A percentile compares a stretch with the other conserved stretches of the same genome.
These are phyloP conservation scores for Empis stercorea DNA, from an alignment of 2,888 invertebrate species.

Conservation along the genomic window DNA sequence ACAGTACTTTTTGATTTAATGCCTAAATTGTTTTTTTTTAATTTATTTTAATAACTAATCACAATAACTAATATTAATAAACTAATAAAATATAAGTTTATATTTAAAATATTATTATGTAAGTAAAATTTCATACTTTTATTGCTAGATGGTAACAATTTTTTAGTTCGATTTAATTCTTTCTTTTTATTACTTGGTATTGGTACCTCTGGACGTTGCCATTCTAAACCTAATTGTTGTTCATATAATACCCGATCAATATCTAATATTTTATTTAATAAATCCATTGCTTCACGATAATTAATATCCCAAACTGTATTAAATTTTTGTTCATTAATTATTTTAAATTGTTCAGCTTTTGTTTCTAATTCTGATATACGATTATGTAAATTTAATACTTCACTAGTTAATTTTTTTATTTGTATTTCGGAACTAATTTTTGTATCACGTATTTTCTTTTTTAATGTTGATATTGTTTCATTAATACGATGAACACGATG, in stretches of 20 bases:
- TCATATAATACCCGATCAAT: conserved; percentile 50
- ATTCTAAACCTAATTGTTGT: conserved; percentile 45
- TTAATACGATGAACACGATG: conserved; percentile 62
- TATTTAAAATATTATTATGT: too few species aligned
- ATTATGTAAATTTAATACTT: conserved; percentile 53
- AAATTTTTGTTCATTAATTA: conserved; percentile 46
- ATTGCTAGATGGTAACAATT: conserved; percentile 2
- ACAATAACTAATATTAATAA: too few species aligned
- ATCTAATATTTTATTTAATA: conserved; percentile 41
- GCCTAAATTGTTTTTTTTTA: too few species aligned
- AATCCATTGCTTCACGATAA: conserved; percentile 36
- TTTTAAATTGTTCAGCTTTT: conserved; percentile 55
- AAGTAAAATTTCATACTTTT: not conserved
- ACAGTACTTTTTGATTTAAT: too few species aligned
- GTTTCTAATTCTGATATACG: conserved; percentile 53
- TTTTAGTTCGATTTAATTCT: conserved; percentile 37
- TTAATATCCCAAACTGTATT: conserved; percentile 50
- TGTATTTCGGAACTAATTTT: conserved; percentile 51
- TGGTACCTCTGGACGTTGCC: conserved; percentile 38
- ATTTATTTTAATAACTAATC: too few species aligned
- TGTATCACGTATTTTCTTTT: conserved; percentile 50
- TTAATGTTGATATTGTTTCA: conserved; percentile 53
- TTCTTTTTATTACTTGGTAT: conserved; percentile 30
- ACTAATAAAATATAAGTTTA: too few species aligned
- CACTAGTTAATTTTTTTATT: conserved; percentile 52